phyloP scores from a whole-genome alignment of 2,888 invertebrate species.

The Lamellibrachia columna region DNA sequence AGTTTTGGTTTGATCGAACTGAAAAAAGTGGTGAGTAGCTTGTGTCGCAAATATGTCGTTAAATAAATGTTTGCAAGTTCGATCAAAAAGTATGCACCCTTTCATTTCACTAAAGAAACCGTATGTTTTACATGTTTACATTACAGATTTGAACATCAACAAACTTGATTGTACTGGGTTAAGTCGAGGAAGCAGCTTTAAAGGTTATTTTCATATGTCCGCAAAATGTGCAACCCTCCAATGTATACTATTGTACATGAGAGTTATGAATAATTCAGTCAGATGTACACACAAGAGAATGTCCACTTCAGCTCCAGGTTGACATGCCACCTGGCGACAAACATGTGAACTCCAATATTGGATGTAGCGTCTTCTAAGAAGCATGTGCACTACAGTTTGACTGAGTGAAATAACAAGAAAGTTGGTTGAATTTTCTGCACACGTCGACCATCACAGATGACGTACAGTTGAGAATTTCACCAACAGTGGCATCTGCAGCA shows the following conservation, averaged over 20 bases:
- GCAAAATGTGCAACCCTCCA: not conserved
- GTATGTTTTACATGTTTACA: no score
- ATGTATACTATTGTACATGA: not conserved
- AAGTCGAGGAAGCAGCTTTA: not conserved
- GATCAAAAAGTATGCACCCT: not conserved
- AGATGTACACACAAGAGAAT: not conserved
- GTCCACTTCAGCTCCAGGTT: not conserved
- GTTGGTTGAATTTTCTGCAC: not conserved
- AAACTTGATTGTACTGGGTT: no score
- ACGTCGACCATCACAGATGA: not conserved
- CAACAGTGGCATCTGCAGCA: not conserved
- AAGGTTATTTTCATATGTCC: not conserved
- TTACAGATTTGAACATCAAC: no score
- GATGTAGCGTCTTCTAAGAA: not conserved
- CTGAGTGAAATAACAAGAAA: not conserved
- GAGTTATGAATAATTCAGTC: not conserved
- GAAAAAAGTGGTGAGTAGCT: not conserved
- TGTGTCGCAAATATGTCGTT: not conserved
- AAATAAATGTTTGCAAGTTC: not conserved
- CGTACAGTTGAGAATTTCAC: not conserved
- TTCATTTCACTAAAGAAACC: not conserved
- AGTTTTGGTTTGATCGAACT: not conserved
- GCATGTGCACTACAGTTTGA: not conserved
- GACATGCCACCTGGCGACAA: not conserved
- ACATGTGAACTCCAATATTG: not conserved